Evolutionary conservation across 2,888 invertebrate genomes (phyloP), one percentile per base, ranked within the genome.

Genomic region (Gibbula magus): DNA sequence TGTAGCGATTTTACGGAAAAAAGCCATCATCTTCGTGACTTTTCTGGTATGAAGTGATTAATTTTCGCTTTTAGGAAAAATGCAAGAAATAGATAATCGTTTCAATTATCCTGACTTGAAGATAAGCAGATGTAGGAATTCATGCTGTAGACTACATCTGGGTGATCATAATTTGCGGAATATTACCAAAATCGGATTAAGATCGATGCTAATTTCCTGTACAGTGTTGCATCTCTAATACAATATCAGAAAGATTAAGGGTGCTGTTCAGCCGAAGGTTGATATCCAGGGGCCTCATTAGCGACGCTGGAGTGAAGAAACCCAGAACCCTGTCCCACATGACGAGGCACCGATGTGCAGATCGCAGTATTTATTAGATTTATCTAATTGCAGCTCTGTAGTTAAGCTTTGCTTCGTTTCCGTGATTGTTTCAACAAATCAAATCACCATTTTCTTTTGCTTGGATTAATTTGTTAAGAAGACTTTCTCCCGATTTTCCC

Each of bases 131-230:
- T 61, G 61, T 16, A 25, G 4, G 61, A 25, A 16, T 29, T 61
- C 61, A 61, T 32, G 29, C 22, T 61, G 29, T 25, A 25, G 29
- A 61, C 25, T 61, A 29, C 29, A 29, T 25, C 61, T 61, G 61
- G 29, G 29, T 22, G 29, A 61, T 61, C 29, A 29, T 61, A 61
- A 61, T 61, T 61, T 32, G 18, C 29, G 29, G 18, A 61, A 61
- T 61, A 25, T 29, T 29, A 29, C 61, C 25, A 61, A 61, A 61
- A 61, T 61, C 61, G 61, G 61, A 61, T 61, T 61, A 61, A 29
- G 29, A 61, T 61, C 61, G 61, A 61, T 61, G 29, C 61, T 25
- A 61, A 61, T 61, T 61, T 61, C 61, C 61, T 25, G 61, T 61
- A 16, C 25, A 29, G 61, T 32, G 61, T 61, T 61, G 61, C 25